phyloP scores from a whole-genome alignment of 2,113 vertebrate species.

The Zapus hudsonius region DNA sequence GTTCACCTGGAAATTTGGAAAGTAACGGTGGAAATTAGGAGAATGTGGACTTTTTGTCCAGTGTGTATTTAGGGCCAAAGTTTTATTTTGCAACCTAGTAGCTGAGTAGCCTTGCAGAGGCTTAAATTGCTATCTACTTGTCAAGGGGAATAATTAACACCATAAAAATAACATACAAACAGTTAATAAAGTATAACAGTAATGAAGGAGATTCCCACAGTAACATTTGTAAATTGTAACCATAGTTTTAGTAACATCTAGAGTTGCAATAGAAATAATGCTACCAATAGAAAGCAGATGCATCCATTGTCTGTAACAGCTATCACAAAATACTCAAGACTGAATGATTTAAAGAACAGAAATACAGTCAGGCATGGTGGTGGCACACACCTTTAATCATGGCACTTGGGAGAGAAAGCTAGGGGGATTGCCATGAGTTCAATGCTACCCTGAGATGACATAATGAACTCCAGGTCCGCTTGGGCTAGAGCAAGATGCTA shows the following conservation, averaged over 20 bases:
- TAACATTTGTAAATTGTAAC: neutral
- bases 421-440: too few species aligned
- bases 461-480: too few species aligned
- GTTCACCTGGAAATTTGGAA: neutral
- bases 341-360: neutral
- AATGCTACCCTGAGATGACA: too few species aligned
- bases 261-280: neutral
- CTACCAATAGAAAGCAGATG: neutral
- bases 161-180: neutral
- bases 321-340: neutral
- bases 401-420: too few species aligned
- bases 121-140: neutral
- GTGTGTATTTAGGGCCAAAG: neutral
- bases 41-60: neutral
- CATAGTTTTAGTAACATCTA: neutral
- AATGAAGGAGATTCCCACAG: rapidly evolving
- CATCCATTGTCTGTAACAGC: neutral
- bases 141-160: neutral
- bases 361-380: too few species aligned
- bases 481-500: too few species aligned
- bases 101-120: neutral
- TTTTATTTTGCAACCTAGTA: neutral
- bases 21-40: neutral
- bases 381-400: too few species aligned
- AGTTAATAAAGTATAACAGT: neutral